Evolutionary conservation across 2,113 vertebrate species (phyloP), one percentile per base, ranked within the genome.

Genomic region (Takifugu flavidus): DNA sequence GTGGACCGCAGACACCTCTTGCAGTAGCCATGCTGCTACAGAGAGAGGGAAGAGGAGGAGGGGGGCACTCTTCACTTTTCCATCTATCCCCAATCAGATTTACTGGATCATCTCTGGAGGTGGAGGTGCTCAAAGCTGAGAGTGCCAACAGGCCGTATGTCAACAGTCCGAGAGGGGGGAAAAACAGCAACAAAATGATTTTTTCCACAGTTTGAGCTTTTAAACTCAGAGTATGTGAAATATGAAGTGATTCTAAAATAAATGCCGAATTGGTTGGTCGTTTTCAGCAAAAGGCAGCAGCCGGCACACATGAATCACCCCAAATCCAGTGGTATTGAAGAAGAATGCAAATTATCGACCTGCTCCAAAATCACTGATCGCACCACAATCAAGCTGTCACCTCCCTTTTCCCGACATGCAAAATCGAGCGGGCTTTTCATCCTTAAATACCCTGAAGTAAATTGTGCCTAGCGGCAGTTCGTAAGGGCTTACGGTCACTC

Each of bases 21-120:
- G 75, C 70, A 65, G 57, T 52, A 57, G 61, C 65, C 54, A 56
- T 50, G 27, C 49, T 62, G 62, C 59, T 74, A 63, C 64, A 79
- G 62, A 71, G 65, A 74, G 14, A 11, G 14, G 45, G 44, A 2
- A 13, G 4, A 8, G 44, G 10, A 82, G 78, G 79, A 88, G 86
- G 88, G 82, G 88, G 91, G 88, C 89, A 92, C 75, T 91, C 87
- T 91, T 92, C 88, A 85, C 89, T 88, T 83, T 49, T 49, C 20
- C 4, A 1, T n/a, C 46, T 31, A 60, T 49, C 65, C 60, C 49
- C 70, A 67, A 43, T 45, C 29, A 58, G 56, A 11, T 60, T 13
- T 64, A 15, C 44, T 70, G 68, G 47, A 61, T 77, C 62, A 67
- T 53, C 58, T 73, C 59, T 58, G 64, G 51, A 39, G 65, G 49